Evolutionary conservation across 1,140 invertebrate genomes (phyloP).

Genomic region (Drosophila miranda): DNA sequence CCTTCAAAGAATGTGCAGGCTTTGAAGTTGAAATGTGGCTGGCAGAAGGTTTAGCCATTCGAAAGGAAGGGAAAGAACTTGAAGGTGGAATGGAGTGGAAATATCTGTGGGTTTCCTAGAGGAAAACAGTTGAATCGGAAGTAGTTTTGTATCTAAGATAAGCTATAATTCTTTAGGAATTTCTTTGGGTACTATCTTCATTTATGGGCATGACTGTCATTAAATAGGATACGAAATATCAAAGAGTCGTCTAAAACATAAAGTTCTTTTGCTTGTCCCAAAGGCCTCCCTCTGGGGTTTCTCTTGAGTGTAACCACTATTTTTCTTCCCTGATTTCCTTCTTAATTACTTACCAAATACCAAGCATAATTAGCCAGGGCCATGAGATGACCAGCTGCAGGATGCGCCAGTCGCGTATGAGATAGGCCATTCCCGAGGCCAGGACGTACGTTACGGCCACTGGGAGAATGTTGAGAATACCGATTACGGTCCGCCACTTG

Average conservation of each 20-base stretch:
- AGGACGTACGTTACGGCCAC: slow-evolving; percentile 88
- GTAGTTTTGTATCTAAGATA: not conserved
- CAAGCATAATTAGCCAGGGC: slow-evolving; percentile 86
- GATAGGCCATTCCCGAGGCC: slow-evolving; percentile 86
- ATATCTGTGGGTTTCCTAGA: not conserved
- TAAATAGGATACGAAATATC: no score
- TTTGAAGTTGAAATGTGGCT: slow-evolving; percentile 24
- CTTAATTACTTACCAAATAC: slow-evolving; percentile 84
- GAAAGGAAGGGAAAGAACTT: not conserved
- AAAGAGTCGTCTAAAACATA: no score
- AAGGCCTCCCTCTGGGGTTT: no score
- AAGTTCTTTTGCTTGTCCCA: no score
- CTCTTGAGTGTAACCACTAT: no score
- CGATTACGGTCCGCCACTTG: slow-evolving; percentile 88
- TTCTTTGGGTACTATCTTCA: no score
- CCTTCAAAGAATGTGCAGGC: slow-evolving; percentile 48
- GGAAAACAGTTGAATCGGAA: no score
- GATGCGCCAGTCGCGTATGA: slow-evolving; percentile 87
- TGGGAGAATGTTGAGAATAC: slow-evolving; percentile 88
- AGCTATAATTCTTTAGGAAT: not conserved
- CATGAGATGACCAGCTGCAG: slow-evolving; percentile 88
- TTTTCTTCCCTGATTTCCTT: no score
- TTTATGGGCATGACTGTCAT: no score
- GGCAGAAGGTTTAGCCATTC: not conserved
- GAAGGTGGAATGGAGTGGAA: not conserved